Evolutionary conservation across 2,797 vertebrate species (phyloP).

Genomic region (Sebastes kiyomatsui): DNA sequence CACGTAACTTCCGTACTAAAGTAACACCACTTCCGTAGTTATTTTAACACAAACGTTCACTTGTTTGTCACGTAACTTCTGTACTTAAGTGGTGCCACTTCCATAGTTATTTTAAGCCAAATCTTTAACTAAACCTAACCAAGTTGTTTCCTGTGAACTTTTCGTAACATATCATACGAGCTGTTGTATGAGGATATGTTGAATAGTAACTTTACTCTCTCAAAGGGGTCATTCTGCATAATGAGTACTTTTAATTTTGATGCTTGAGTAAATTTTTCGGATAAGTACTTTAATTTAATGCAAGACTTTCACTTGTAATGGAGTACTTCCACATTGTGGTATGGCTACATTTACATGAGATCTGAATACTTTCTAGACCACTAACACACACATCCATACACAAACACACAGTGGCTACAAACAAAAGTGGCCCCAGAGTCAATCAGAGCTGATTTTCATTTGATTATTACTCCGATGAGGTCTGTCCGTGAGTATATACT

Average conservation of each 20-base stretch:
- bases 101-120: too few relatives aligned
- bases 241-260: background rate
- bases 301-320: background rate
- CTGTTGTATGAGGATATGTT: too few relatives aligned
- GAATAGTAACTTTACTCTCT: background rate
- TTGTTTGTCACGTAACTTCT: too few relatives aligned
- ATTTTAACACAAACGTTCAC: too few relatives aligned
- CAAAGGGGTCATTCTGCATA: background rate
- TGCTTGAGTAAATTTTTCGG: background rate
- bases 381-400: background rate
- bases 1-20: too few relatives aligned
- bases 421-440: background rate
- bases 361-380: background rate
- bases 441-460: background rate
- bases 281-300: background rate
- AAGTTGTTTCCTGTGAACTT: too few relatives aligned
- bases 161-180: too few relatives aligned
- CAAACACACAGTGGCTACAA: background rate
- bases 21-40: too few relatives aligned
- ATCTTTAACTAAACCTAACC: too few relatives aligned
- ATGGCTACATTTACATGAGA: background rate
- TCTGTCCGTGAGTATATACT: background rate
- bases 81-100: too few relatives aligned
- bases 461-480: constrained; percentile 4
- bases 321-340: background rate